Percentiles rank a stretch among this genome's conserved stretches.
These are phyloP conservation scores for Megaustenia siamemsis DNA, from an alignment of 2,888 invertebrate species.

Conservation along the genomic window DNA sequence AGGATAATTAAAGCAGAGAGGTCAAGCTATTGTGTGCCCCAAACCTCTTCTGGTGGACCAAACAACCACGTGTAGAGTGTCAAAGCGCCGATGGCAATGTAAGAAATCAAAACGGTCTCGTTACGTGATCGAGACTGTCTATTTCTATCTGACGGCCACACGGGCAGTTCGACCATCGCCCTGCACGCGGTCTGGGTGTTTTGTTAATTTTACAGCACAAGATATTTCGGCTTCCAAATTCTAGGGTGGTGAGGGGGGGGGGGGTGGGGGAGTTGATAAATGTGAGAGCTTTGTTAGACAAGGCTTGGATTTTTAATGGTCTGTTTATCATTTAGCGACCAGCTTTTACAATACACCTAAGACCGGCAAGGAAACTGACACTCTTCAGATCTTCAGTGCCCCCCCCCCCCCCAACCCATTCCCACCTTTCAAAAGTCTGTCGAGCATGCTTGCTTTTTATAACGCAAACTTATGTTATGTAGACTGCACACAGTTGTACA, in stretches of 20 bases:
- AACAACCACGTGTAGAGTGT: background rate
- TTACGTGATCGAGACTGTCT: background rate
- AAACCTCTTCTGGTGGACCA: background rate
- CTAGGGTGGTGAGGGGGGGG: background rate
- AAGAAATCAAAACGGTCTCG: constrained; percentile 29
- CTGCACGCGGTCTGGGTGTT: background rate
- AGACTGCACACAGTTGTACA: too few species aligned
- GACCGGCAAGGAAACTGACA: too few species aligned
- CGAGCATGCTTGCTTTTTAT: too few species aligned
- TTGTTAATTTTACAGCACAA: background rate
- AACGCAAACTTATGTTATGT: too few species aligned
- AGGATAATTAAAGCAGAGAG: constrained; percentile 33
- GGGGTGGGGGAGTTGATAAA: background rate
- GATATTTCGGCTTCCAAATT: too few species aligned
- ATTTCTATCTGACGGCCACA: background rate
- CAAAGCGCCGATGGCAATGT: background rate
- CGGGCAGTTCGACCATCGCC: background rate
- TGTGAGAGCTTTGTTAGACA: background rate
- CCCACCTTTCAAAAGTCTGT: too few species aligned
- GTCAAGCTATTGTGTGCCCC: constrained; percentile 26
- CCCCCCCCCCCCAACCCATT: too few species aligned
- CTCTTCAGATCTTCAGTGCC: too few species aligned
- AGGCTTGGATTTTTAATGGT: background rate
- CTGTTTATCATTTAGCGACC: too few species aligned
- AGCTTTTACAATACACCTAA: too few species aligned